Percentiles rank a stretch among this genome's conserved stretches.
These are phyloP conservation scores for Tinea pellionella DNA, from an alignment of 2,888 invertebrate species.

Conservation along the genomic window DNA sequence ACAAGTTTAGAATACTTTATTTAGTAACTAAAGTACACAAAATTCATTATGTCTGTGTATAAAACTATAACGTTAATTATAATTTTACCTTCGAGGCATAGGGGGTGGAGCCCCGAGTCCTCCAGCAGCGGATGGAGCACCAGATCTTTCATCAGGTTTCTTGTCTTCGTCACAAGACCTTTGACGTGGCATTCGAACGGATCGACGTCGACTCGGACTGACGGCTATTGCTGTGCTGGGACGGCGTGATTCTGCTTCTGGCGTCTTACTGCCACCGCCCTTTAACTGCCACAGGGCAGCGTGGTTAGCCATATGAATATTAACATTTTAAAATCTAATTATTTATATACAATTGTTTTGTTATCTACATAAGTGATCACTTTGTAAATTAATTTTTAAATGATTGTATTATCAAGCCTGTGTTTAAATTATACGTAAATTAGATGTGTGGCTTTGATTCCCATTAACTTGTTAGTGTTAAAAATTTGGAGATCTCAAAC, in stretches of 20 bases:
- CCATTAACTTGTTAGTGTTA: too few relatives aligned
- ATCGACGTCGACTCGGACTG: constrained; percentile 63
- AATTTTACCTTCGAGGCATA: constrained; percentile 78
- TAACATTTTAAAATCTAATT: constrained; percentile 4
- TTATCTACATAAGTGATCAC: too few relatives aligned
- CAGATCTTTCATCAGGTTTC: constrained; percentile 28
- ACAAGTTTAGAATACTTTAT: constrained; percentile 9
- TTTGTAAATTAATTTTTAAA: too few relatives aligned
- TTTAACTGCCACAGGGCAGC: constrained; percentile 74
- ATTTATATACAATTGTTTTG: too few relatives aligned
- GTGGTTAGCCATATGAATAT: constrained; percentile 35
- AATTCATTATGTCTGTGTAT: too few relatives aligned
- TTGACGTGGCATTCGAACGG: constrained; percentile 75
- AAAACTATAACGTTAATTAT: background rate
- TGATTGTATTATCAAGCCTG: too few relatives aligned
- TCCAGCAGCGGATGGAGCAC: constrained; percentile 38
- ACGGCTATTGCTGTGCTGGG: constrained; percentile 72
- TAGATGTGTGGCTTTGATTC: too few relatives aligned
- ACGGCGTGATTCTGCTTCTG: constrained; percentile 68
- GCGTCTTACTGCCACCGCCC: constrained; percentile 71
- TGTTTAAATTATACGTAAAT: too few relatives aligned
- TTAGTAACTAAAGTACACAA: background rate
- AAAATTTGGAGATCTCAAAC: background rate
- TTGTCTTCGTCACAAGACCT: constrained; percentile 86
- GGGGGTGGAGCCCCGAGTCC: constrained; percentile 77